Conservation (phyloP, 2,797 vertebrate genomes). For the Thripadectes ignobilis region DNA sequence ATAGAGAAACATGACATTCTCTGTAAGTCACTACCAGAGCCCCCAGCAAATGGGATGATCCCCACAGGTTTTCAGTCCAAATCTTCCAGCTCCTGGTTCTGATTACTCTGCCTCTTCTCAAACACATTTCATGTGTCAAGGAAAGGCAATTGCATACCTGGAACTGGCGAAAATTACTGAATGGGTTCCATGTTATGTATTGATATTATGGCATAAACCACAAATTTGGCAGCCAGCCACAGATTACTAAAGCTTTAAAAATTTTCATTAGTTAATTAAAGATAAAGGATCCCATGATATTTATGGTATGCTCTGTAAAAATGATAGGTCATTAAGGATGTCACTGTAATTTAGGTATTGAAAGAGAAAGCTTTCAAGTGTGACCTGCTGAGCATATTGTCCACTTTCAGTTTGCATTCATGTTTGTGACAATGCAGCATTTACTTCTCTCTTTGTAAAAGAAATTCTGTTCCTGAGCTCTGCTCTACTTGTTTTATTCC, state of each 20-base stretch:
- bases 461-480: accelerated
- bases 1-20: background rate
- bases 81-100: background rate
- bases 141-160: background rate
- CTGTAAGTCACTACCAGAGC: background rate
- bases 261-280: background rate
- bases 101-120: background rate
- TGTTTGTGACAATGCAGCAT: background rate
- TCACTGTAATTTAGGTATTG: background rate
- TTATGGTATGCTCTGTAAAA: background rate
- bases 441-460: background rate
- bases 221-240: background rate
- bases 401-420: background rate
- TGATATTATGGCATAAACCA: background rate
- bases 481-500: background rate
- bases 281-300: background rate
- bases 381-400: background rate
- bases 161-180: background rate
- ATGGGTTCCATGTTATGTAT: background rate
- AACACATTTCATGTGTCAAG: background rate
- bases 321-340: background rate
- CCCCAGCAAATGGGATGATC: background rate
- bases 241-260: background rate
- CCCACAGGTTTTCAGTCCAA: background rate
- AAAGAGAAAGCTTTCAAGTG: background rate